Base-by-base conservation (phyloP, 2,797 vertebrate genomes). In the Lutjanus campechanus region DNA sequence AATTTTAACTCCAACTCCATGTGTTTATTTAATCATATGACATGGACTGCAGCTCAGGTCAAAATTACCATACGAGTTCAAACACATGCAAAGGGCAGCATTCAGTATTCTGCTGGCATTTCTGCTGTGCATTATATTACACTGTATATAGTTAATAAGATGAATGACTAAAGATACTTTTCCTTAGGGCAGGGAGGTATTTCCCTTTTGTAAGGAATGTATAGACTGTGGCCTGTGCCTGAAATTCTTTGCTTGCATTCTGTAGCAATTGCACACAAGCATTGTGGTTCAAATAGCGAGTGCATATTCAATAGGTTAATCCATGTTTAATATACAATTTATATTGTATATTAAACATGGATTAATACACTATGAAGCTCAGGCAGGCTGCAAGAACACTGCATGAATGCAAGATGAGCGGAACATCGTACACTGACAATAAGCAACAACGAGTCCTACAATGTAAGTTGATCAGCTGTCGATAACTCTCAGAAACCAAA, bases 1-100 rank as follows among this genome's bases (percentile, higher is more conserved):
- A 67, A 84, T 76, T 55, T 77, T 70, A 89, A 85, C 70, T 80
- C 63, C 53, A 69, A 70, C 69, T 73, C 55, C 1, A 53, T 73
- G 67, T 86, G 71, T 85, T 91, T 86, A 77, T 88, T 86, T 86
- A 88, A 84, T 90, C 73, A 79, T 40, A 50, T 75, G 55, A 81
- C 29, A 85, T 75, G 50, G 67, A 77, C 72, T 65, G 41, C 13
- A 55, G 73, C 70, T 79, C 19, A 69, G 84, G 84, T 88, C 78
- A 59, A 68, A 76, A 90, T 93, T 90, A 87, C 54, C 81, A 79
- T 86, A 79, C 53, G 40, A 73, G 79, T 89, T 92, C 77, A 90
- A 78, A 88, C 43, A 85, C 70, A 87, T 82, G 29, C 58, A 60
- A 60, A 60, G 58, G 83, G 71, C 73, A 84, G 55, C 75, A 58